Percentiles rank a stretch among this genome's conserved stretches.
phyloP scores from a whole-genome alignment of 2,888 invertebrate genomes.

The Encarsia formosa region DNA sequence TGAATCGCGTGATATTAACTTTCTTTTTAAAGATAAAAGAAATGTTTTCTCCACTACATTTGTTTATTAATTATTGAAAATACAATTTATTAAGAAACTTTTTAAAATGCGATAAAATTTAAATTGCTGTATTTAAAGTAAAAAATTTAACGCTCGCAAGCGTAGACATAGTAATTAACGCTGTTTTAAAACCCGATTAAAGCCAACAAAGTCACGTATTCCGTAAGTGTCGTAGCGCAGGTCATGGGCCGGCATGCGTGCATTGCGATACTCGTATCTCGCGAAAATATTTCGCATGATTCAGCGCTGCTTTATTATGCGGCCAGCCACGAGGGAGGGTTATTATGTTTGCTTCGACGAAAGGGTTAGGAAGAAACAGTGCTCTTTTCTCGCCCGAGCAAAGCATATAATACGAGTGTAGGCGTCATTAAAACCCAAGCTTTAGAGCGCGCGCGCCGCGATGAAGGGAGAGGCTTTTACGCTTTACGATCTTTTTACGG shows the following conservation, averaged over 20 bases:
- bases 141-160: no score
- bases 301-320: constrained; percentile 27
- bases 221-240: no score
- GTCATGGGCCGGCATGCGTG: no score
- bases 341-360: constrained; percentile 26
- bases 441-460: constrained; percentile 44
- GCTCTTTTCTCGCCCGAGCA: constrained; percentile 24
- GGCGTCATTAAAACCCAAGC: constrained; percentile 42
- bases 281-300: constrained; percentile 25
- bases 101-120: no score
- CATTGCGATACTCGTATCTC: constrained; percentile 4
- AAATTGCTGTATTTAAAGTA: no score
- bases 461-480: no score
- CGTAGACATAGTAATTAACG: neutral
- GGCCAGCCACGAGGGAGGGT: constrained; percentile 4
- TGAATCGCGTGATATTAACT: no score
- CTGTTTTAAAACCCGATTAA: neutral
- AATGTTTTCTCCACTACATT: no score
- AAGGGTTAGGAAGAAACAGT: constrained; percentile 29
- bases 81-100: no score
- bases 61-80: no score
- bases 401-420: constrained; percentile 36
- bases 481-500: constrained; percentile 43
- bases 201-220: no score
- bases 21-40: no score